Conservation (phyloP, 2,888 invertebrate genomes). For the Endomychus coccineus region DNA sequence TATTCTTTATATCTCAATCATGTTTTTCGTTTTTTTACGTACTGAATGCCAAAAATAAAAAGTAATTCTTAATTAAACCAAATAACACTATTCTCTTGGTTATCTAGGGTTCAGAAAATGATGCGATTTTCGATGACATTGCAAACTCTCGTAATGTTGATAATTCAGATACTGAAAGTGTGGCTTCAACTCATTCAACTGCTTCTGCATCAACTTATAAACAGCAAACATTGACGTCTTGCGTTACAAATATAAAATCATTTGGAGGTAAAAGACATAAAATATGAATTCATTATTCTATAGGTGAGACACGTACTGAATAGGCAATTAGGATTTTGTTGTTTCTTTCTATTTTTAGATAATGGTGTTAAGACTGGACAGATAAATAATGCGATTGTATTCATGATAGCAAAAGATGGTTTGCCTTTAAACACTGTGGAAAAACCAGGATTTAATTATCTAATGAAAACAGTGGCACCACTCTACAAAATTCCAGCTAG, state of each 20-base stretch:
- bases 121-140: not conserved
- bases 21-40: slow-evolving; percentile 5
- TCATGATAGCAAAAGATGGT: slow-evolving; percentile 8
- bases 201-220: slow-evolving; percentile 6
- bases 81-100: slow-evolving; percentile 1
- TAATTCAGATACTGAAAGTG: slow-evolving; percentile 6
- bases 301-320: slow-evolving; percentile 1
- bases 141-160: slow-evolving; percentile 3
- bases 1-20: slow-evolving; percentile 6
- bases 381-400: slow-evolving; percentile 7
- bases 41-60: slow-evolving; percentile 6
- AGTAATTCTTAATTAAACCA: slow-evolving; percentile 1
- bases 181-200: slow-evolving; percentile 2
- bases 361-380: slow-evolving; percentile 6
- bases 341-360: slow-evolving; percentile 3
- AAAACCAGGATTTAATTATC: slow-evolving; percentile 4
- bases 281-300: slow-evolving; percentile 2
- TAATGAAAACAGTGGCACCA: slow-evolving; percentile 6
- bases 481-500: slow-evolving; percentile 5
- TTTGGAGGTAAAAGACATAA: slow-evolving; percentile 4
- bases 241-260: slow-evolving; percentile 9
- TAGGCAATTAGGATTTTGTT: not conserved
- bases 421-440: slow-evolving; percentile 6
- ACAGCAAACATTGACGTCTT: slow-evolving; percentile 8
- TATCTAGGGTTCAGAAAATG: slow-evolving; percentile 2